Percentiles rank a stretch among this genome's conserved stretches.
phyloP scores from a whole-genome alignment of 2,797 vertebrate species.

The Meriones psammophilus region DNA sequence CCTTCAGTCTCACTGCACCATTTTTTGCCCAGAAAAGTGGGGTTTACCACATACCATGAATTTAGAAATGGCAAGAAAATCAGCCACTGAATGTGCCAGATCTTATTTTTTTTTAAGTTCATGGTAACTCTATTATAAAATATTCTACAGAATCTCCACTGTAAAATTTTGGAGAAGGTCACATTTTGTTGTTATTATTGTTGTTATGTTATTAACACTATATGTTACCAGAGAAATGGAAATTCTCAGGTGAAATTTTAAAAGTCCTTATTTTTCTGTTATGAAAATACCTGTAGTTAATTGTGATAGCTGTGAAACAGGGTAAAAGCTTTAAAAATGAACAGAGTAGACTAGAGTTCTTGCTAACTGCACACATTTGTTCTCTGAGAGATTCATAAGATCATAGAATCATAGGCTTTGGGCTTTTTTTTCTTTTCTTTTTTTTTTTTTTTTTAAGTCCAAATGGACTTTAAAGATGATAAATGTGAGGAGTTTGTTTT shows the following conservation, averaged over 20 bases:
- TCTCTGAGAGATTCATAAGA: constrained; percentile 49
- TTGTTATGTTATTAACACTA: constrained; percentile 43
- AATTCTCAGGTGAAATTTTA: neutral
- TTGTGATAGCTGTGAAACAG: neutral
- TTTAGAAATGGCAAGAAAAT: neutral
- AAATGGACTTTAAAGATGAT: constrained; percentile 72
- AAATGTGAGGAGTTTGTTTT: constrained; percentile 77
- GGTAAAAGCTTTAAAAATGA: constrained; percentile 19
- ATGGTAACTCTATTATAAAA: neutral
- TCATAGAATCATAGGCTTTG: constrained; percentile 40
- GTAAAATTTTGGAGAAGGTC: constrained; percentile 2
- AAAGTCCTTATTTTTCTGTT: neutral
- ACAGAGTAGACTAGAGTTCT: neutral
- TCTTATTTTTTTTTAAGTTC: neutral
- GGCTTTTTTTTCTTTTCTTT: neutral
- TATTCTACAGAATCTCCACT: neutral
- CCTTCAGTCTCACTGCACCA: neutral
- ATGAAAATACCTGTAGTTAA: neutral
- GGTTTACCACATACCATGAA: neutral
- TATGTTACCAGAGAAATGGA: neutral
- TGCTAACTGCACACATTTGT: constrained; percentile 38
- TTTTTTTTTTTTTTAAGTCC: constrained; percentile 46
- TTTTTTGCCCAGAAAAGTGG: neutral
- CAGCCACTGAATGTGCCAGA: neutral
- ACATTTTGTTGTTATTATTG: neutral